Evolutionary conservation across 2,888 invertebrate genomes (phyloP).

Genomic region (Odontocerum albicorne): DNA sequence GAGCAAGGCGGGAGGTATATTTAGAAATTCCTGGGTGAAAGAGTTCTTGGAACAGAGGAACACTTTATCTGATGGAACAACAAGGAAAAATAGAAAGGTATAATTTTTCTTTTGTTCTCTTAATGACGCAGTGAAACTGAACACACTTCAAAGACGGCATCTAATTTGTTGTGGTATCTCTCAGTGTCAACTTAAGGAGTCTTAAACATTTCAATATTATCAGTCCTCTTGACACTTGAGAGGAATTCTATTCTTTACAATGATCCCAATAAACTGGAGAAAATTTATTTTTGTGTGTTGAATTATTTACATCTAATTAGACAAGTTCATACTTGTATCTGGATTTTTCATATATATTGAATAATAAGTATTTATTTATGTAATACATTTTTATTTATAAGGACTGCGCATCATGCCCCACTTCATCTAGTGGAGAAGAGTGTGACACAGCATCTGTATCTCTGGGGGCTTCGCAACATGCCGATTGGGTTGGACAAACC

Average conservation of each 20-base stretch:
- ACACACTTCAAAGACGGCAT: no score
- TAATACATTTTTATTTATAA: constrained; percentile 4
- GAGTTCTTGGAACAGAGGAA: constrained; percentile 39
- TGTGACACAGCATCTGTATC: constrained; percentile 64
- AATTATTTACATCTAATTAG: neutral
- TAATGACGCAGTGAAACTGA: no score
- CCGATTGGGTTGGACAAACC: constrained; percentile 87
- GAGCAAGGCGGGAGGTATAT: constrained; percentile 34
- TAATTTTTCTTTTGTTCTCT: neutral
- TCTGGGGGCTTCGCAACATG: constrained; percentile 59
- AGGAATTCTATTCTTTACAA: no score
- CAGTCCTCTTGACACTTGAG: neutral
- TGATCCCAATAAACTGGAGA: neutral
- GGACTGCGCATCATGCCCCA: constrained; percentile 41
- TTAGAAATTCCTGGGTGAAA: constrained; percentile 49
- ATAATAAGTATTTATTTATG: neutral
- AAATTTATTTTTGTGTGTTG: neutral
- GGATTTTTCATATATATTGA: neutral
- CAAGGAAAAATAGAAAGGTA: constrained; percentile 48
- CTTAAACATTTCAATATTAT: no score
- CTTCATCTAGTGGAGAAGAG: constrained; percentile 65
- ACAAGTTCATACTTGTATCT: neutral
- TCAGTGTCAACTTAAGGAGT: no score
- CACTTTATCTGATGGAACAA: constrained; percentile 23
- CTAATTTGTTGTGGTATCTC: no score